Evolutionary conservation across 2,797 vertebrate genomes (phyloP), one percentile per base, ranked within the genome.

Genomic region (Scleropages formosus): DNA sequence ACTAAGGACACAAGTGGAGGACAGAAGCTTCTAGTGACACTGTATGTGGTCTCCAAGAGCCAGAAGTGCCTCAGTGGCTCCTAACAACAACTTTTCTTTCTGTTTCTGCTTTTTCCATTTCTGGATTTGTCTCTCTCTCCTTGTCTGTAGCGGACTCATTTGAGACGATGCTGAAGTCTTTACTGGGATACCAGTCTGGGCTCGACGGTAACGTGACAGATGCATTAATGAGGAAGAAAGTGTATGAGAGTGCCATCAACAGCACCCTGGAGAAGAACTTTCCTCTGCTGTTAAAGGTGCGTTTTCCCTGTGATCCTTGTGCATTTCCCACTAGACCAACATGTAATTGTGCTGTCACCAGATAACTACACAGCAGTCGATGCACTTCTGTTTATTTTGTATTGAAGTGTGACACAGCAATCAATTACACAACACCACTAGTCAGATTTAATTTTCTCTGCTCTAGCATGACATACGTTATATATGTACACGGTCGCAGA

Each of bases 161-260:
- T 89, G 96, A 98, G 87, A 98, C 94, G 0, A 97, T 98, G 94
- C 91, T 99, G 71, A 98, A 98, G 86, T 98, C 96, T 8, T 90
- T 98, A 86, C 85, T 99, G 63, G 93, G 94, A 20, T 98, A 99
- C 88, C 94, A 93, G 63, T 93, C 95, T 0, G 92, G 89, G 24
- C 81, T 87, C 59, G 90, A 85, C 59, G 88, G 89, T 0, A 94
- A 92, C 58, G 83, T 85, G 46, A 84, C 81, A 0, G 94, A 98
- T 85, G 89, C 85, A 0, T 79, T 93, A 61, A 77, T 92, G 11
- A 93, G 96, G 82, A 97, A 96, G 84, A 98, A 95, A 79, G 82
- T 95, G 20, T 95, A 94, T 44, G 95, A 97, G 85, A 93, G 83
- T 0, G 93, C 88, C 76, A 93, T 98, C 82, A 92, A 90, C 78